Percentiles rank a stretch among this genome's conserved stretches.
These are phyloP conservation scores for Sisyra terminalis DNA, from an alignment of 2,888 invertebrate genomes.

Conservation along the genomic window DNA sequence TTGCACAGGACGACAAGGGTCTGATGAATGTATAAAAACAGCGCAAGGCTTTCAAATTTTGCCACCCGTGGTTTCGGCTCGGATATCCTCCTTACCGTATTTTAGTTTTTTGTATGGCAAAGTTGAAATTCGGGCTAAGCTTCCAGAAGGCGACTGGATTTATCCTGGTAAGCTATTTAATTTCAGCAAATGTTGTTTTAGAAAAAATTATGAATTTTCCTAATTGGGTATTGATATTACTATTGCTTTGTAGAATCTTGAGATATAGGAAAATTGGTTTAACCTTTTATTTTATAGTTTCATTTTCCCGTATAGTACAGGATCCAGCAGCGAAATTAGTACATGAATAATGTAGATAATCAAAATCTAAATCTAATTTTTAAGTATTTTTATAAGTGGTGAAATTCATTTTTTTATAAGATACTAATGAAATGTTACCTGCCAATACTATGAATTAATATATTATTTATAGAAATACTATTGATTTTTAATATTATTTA, in stretches of 20 bases:
- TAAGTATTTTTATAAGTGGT: too few species aligned
- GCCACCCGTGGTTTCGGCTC: constrained; percentile 50
- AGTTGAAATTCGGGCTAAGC: constrained; percentile 48
- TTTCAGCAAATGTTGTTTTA: too few species aligned
- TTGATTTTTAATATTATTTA: too few species aligned
- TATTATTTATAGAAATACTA: too few species aligned
- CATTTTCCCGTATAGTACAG: too few species aligned
- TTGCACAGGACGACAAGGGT: constrained; percentile 24
- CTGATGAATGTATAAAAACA: constrained; percentile 27
- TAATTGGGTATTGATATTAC: constrained; percentile 3
- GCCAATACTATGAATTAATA: too few species aligned
- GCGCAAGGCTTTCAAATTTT: constrained; percentile 37
- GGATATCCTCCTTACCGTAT: constrained; percentile 38
- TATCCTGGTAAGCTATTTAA: constrained; percentile 40
- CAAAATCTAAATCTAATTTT: too few species aligned
- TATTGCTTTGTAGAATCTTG: background rate
- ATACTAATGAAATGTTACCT: too few species aligned
- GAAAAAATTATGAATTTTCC: background rate
- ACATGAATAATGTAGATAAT: too few species aligned
- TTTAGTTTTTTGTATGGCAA: constrained; percentile 55
- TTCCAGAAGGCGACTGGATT: constrained; percentile 64
- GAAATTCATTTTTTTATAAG: too few species aligned
- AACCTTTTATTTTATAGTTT: background rate
- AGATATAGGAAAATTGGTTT: background rate
- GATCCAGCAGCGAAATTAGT: too few species aligned